A percentile compares a stretch with the other conserved stretches of the same genome.
phyloP scores from a whole-genome alignment of 2,797 vertebrate genomes.

The Lacerta agilis region DNA sequence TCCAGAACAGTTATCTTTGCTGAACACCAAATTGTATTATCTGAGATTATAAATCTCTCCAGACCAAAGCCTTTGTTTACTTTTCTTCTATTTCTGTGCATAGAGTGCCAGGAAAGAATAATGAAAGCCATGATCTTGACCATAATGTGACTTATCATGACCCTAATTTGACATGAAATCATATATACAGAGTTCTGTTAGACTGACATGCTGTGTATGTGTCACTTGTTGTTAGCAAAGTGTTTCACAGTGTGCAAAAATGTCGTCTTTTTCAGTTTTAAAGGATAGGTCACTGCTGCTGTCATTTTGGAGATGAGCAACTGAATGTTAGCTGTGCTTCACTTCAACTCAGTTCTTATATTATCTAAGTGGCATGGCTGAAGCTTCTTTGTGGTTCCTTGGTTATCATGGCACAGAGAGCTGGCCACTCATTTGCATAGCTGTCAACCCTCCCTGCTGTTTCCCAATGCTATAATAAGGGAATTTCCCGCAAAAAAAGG shows the following conservation, averaged over 20 bases:
- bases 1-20: slow-evolving; percentile 28
- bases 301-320: background rate
- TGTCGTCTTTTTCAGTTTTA: background rate
- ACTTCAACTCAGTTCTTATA: background rate
- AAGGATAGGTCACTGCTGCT: background rate
- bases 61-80: background rate
- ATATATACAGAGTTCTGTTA: background rate
- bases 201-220: background rate
- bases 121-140: background rate
- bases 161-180: background rate
- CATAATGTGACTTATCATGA: background rate
- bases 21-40: background rate
- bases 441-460: too few species aligned
- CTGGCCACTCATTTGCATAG: background rate
- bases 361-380: background rate
- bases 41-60: background rate
- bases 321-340: background rate
- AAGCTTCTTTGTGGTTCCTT: background rate
- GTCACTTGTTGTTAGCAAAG: background rate
- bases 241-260: background rate
- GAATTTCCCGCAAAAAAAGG: too few species aligned
- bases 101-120: background rate
- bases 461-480: too few species aligned
- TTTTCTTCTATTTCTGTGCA: background rate
- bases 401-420: background rate